Conservation (phyloP, 2,797 vertebrate species). For the Poliocrania exsul region DNA sequence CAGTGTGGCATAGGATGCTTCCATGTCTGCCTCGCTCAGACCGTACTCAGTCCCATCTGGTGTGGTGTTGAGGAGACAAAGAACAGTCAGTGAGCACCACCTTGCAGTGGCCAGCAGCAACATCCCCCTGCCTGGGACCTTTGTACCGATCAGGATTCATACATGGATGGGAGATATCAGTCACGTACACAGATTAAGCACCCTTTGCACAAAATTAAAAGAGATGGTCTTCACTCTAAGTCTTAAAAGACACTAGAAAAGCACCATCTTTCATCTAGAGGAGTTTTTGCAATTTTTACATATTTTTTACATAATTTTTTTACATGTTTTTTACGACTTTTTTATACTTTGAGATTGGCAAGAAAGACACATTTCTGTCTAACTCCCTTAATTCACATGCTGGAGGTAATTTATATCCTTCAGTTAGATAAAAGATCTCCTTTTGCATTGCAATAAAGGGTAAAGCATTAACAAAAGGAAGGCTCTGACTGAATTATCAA, state of each 20-base stretch:
- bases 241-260: neutral
- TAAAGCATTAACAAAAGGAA: neutral
- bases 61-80: neutral
- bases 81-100: neutral
- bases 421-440: neutral
- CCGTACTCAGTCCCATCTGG: constrained; percentile 95
- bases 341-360: neutral
- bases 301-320: no score
- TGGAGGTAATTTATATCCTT: neutral
- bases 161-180: neutral
- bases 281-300: neutral
- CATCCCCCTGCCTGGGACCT: neutral
- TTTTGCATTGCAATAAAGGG: neutral
- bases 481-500: neutral
- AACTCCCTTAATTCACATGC: neutral
- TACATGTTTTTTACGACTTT: no score
- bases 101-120: neutral
- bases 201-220: neutral
- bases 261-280: neutral
- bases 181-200: neutral
- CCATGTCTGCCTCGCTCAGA: constrained; percentile 92
- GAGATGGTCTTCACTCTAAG: neutral
- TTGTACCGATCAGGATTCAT: accelerated
- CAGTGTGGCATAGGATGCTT: constrained; percentile 93
- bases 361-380: neutral